Evolutionary conservation across 2,797 vertebrate species (phyloP).

Genomic region (Microctenopoma steveboyesi): DNA sequence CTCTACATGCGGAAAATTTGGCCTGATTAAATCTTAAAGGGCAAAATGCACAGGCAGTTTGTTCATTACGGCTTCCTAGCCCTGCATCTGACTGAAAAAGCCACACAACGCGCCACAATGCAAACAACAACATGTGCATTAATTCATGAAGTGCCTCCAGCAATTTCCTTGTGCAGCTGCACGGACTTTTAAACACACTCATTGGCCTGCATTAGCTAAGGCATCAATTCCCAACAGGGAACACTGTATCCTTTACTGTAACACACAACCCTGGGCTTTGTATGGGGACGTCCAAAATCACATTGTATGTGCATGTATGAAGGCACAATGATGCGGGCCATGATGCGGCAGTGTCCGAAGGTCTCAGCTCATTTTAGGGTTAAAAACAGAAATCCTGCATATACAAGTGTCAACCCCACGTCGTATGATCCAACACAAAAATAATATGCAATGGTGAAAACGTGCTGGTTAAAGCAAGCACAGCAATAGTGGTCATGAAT

Average conservation of each 20-base stretch:
- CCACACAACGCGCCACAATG: background rate
- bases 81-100: background rate
- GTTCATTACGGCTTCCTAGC: background rate
- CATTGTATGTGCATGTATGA: slow-evolving; percentile 49
- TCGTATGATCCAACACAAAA: background rate
- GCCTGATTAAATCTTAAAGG: background rate
- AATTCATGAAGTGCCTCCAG: slow-evolving; percentile 12
- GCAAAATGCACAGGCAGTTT: background rate
- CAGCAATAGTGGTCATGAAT: background rate
- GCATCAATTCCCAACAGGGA: slow-evolving; percentile 23
- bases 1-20: background rate
- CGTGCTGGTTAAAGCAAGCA: background rate
- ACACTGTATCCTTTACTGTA: background rate
- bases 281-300: slow-evolving; percentile 39
- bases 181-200: slow-evolving; percentile 9
- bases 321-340: slow-evolving; percentile 51
- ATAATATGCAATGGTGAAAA: background rate
- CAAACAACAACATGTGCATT: slow-evolving; percentile 34
- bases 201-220: slow-evolving; percentile 35
- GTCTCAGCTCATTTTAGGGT: slow-evolving; percentile 34
- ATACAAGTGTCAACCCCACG: slow-evolving; percentile 22
- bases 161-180: background rate
- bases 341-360: slow-evolving; percentile 44
- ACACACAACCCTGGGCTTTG: slow-evolving; percentile 25
- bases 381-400: slow-evolving; percentile 40